A percentile compares a stretch with the other conserved stretches of the same genome.
Evolutionary conservation across 2,797 vertebrate genomes (phyloP).

Genomic region (Dryobates pubescens): DNA sequence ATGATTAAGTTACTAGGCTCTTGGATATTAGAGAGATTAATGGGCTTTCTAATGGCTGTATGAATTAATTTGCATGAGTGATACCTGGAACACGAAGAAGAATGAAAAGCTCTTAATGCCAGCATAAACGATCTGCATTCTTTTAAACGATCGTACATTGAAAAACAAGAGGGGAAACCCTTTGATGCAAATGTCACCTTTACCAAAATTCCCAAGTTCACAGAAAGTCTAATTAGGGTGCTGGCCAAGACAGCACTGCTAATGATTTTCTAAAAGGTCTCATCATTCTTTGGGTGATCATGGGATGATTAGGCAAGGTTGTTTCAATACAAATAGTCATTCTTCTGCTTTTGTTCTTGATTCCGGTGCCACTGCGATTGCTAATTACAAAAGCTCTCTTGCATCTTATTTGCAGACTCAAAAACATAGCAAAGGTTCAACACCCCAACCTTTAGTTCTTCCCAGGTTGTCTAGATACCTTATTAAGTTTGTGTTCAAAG

Average conservation of each 20-base stretch:
- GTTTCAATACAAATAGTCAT: conserved; percentile 72
- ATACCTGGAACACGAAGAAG: conserved; percentile 60
- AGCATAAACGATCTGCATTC: conserved; percentile 67
- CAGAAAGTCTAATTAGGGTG: conserved; percentile 62
- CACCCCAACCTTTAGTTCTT: not conserved
- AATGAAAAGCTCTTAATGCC: conserved; percentile 48
- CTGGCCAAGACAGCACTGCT: conserved; percentile 47
- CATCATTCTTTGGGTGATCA: conserved; percentile 71
- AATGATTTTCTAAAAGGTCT: conserved; percentile 74
- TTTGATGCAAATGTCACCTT: conserved; percentile 72
- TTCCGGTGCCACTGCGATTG: conserved; percentile 58
- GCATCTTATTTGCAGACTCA: conserved; percentile 62
- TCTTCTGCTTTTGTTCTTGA: conserved; percentile 59
- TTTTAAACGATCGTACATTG: conserved; percentile 67
- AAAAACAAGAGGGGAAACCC: conserved; percentile 64
- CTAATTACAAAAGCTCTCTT: conserved; percentile 32
- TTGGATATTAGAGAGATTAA: conserved; percentile 75
- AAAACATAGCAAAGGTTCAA: not conserved
- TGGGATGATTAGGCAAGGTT: conserved; percentile 67
- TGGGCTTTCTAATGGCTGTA: conserved; percentile 68
- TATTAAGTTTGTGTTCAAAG: not conserved
- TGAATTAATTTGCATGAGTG: conserved; percentile 75
- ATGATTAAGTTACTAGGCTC: conserved; percentile 67
- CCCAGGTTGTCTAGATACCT: not conserved
- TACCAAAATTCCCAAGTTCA: conserved; percentile 65